A percentile compares a stretch with the other conserved stretches of the same genome.
phyloP scores from a whole-genome alignment of 1,140 invertebrate genomes.

The Andrena cerasifolii region DNA sequence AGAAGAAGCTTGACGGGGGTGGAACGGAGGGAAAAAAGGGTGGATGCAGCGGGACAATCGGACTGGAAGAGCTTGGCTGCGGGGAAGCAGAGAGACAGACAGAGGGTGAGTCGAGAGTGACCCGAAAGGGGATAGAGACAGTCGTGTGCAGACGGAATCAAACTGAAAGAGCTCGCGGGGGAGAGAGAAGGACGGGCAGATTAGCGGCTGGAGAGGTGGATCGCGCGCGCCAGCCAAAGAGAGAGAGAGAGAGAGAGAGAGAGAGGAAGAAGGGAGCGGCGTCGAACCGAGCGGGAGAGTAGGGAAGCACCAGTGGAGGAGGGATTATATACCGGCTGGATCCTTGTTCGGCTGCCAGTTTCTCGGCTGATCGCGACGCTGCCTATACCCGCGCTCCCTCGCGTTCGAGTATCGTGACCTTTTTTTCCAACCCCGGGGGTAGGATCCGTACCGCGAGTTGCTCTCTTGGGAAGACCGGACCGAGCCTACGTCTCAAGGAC shows the following conservation, averaged over 20 bases:
- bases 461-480: no score
- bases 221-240: background rate
- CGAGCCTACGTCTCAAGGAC: conserved; percentile 7
- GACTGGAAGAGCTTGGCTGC: conserved; percentile 3
- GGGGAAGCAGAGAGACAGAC: no score
- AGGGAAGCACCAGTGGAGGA: conserved; percentile 59
- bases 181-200: background rate
- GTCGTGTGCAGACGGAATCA: conserved; percentile 6
- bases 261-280: conserved; percentile 38
- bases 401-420: background rate
- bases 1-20: background rate
- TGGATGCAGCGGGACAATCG: conserved; percentile 41
- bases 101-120: no score
- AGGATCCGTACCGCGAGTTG: no score
- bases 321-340: conserved; percentile 68
- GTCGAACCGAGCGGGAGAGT: no score
- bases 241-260: conserved; percentile 44
- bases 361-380: conserved; percentile 62
- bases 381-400: conserved; percentile 1
- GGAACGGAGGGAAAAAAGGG: conserved; percentile 9
- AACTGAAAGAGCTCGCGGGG: conserved; percentile 34
- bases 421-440: background rate
- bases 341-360: conserved; percentile 69
- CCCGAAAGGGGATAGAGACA: no score
- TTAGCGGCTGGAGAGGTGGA: background rate